Evolutionary conservation across 2,113 vertebrate genomes (phyloP), one percentile per base, ranked within the genome.

Genomic region (Pomatorhinus ruficollis): DNA sequence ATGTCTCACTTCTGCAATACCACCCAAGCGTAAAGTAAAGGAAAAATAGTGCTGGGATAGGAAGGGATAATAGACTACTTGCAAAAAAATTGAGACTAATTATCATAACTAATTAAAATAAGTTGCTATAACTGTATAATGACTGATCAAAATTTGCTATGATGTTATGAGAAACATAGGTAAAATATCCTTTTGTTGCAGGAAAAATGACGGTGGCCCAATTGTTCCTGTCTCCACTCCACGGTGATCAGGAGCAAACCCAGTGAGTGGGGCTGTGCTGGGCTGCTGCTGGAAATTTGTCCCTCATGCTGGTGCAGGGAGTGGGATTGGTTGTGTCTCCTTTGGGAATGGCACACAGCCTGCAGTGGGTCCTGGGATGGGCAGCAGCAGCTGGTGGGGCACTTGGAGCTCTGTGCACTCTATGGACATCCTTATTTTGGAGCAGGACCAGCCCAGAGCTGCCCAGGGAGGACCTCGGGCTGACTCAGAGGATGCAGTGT

Each of bases 151-250:
- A 80, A 65, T 19, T 45, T 77, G 40, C 49, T 82, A 13, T 50
- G 54, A 27, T n/a, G 8, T 30, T 59, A 35, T n/a, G 40, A 74
- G 54, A 65, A 66, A 80, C 9, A 13, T 39, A 42, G 1, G 5
- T 40, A 69, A 80, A 64, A 49, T 16, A 28, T 47, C 39, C 3
- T 57, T 75, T 42, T 71, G 33, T 47, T 70, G 40, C 8, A 11
- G 21, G 28, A 54, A 21, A 59, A 88, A 45, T 11, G 6, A 31
- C 15, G 23, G 21, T 21, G 82, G 50, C 45, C n/a, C 8, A 8
- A 0, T 69, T 44, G 37, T 20, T 71, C 22, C 10, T 5, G 9
- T 60, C 1, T 3, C 31, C 49, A 31, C 2, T 12, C 45, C 19
- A 5, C 3, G 40, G 11, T 35, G 47, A 64, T 27, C 12, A 30